Percentiles rank a stretch among this genome's conserved stretches.
Conservation (phyloP, 2,113 vertebrate genomes). For the Leptobrachium leishanense region DNA sequence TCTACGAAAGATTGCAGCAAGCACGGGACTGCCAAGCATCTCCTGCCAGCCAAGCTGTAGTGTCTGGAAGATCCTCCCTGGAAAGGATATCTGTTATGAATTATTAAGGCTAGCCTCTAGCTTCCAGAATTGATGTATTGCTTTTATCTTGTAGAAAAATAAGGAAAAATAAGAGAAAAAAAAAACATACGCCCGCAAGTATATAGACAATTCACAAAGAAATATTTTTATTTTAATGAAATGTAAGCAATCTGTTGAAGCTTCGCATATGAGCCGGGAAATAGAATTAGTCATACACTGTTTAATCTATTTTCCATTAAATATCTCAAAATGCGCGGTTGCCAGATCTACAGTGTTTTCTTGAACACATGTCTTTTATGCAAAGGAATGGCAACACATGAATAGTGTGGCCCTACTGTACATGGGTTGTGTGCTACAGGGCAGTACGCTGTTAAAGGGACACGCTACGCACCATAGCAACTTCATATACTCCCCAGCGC, state of each 20-base stretch:
- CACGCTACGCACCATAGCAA: too few species aligned
- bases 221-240: neutral
- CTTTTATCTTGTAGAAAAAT: neutral
- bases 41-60: conserved; percentile 21
- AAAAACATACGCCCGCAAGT: neutral
- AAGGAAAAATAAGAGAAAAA: neutral
- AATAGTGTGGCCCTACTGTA: too few species aligned
- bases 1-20: conserved; percentile 23
- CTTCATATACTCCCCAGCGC: too few species aligned
- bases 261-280: neutral
- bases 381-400: too few species aligned
- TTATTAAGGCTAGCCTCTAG: conserved; percentile 34
- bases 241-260: neutral
- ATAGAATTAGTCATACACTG: neutral
- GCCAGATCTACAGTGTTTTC: too few species aligned
- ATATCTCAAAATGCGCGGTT: too few species aligned
- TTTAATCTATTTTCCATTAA: neutral
- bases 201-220: neutral
- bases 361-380: too few species aligned
- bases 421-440: too few species aligned
- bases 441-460: too few species aligned
- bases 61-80: conserved; percentile 18
- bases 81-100: conserved; percentile 32
- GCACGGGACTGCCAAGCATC: conserved; percentile 15
- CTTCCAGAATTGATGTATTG: neutral